Evolutionary conservation across 2,797 vertebrate species (phyloP).

Genomic region (Pagetopsis macropterus): DNA sequence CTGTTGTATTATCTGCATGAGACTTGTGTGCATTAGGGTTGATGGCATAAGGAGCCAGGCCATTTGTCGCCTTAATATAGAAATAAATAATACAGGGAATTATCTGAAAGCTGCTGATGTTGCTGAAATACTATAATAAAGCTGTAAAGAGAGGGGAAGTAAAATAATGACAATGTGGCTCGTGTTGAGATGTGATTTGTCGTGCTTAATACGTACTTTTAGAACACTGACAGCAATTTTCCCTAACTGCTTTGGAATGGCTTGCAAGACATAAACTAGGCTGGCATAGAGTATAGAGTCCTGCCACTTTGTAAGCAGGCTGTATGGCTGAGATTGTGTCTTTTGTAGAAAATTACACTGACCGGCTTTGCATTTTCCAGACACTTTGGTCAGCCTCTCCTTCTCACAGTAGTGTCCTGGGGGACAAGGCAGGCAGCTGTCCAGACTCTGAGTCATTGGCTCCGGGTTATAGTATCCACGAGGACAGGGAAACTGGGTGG

Average conservation of each 20-base stretch:
- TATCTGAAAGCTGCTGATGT: slow-evolving; percentile 38
- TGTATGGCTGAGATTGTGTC: slow-evolving; percentile 30
- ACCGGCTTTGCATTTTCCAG: slow-evolving; percentile 93
- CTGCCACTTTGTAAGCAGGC: slow-evolving; percentile 42
- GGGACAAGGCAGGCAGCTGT: slow-evolving; percentile 94
- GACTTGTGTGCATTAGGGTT: slow-evolving; percentile 5
- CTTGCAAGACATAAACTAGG: slow-evolving; percentile 33
- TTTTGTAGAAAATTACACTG: slow-evolving; percentile 58
- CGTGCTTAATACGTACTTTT: slow-evolving; percentile 39
- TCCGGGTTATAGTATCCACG: slow-evolving; percentile 97
- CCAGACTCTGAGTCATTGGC: slow-evolving; percentile 91
- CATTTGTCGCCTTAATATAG: slow-evolving; percentile 18
- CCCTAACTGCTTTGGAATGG: slow-evolving; percentile 25
- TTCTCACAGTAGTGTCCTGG: slow-evolving; percentile 92
- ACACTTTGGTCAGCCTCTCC: slow-evolving; percentile 88
- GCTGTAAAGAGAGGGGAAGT: background rate
- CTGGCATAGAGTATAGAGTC: slow-evolving; percentile 39
- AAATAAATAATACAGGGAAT: slow-evolving; percentile 32
- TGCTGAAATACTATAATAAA: slow-evolving; percentile 4
- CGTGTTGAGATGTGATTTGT: slow-evolving; percentile 23
- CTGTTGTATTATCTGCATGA: slow-evolving; percentile 10
- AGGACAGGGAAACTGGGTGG: slow-evolving; percentile 92
- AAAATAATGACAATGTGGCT: slow-evolving; percentile 19
- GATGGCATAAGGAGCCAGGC: slow-evolving; percentile 4
- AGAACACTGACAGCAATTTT: slow-evolving; percentile 16